Percentiles rank a stretch among this genome's conserved stretches.
phyloP scores from a whole-genome alignment of 2,797 vertebrate genomes.

The Podarcis lilfordi region DNA sequence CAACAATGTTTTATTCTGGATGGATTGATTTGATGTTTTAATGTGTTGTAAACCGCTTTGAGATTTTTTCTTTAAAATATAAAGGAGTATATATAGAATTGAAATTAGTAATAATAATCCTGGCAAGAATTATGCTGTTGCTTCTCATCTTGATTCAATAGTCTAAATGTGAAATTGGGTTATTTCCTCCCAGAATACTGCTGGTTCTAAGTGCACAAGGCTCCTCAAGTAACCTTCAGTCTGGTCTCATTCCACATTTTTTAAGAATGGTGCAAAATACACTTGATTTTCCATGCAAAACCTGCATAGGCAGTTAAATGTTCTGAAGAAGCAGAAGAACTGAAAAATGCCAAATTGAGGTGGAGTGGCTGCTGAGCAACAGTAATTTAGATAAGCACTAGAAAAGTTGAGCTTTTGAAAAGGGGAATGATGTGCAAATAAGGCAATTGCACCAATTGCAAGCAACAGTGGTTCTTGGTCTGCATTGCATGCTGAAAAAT shows the following conservation, averaged over 20 bases:
- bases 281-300: not conserved
- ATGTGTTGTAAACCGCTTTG: no score
- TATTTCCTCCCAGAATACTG: not conserved
- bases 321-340: not conserved
- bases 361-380: not conserved
- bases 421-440: not conserved
- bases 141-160: not conserved
- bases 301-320: not conserved
- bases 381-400: not conserved
- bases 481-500: not conserved
- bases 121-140: not conserved
- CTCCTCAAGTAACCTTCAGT: not conserved
- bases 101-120: no score
- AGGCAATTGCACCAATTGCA: not conserved
- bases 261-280: not conserved
- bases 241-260: not conserved
- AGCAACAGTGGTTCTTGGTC: not conserved
- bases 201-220: not conserved
- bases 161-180: not conserved
- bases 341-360: not conserved
- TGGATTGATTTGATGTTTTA: no score
- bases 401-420: not conserved
- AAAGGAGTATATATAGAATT: no score
- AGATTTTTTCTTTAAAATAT: no score
- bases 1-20: no score